phyloP scores from a whole-genome alignment of 2,113 vertebrate species.

The Myodes glareolus region DNA sequence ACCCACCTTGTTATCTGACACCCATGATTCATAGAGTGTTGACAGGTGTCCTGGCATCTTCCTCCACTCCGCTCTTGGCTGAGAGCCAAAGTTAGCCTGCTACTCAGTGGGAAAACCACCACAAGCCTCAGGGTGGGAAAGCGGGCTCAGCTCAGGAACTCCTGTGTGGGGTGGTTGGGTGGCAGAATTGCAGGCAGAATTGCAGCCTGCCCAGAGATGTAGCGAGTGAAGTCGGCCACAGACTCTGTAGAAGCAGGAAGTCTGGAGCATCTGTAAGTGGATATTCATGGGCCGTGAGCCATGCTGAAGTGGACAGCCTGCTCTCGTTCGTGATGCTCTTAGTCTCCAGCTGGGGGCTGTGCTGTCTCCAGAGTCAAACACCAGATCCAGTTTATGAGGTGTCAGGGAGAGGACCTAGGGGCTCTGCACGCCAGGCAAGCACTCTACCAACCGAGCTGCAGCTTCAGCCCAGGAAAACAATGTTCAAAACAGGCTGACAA shows the following conservation, averaged over 20 bases:
- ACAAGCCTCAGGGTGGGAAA: background rate
- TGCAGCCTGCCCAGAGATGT: background rate
- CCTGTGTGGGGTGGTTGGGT: accelerated
- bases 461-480: background rate
- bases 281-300: background rate
- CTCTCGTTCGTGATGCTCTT: no score
- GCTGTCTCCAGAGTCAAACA: background rate
- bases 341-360: background rate
- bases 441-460: background rate
- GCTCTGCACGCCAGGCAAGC: background rate
- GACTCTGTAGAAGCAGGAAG: background rate
- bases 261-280: background rate
- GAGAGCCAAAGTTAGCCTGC: background rate
- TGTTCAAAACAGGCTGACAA: no score
- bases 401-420: background rate
- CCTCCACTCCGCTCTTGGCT: background rate
- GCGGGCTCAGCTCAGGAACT: background rate
- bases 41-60: background rate
- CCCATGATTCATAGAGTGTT: background rate
- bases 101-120: background rate
- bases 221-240: accelerated
- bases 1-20: slow-evolving; percentile 11
- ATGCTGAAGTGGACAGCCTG: background rate
- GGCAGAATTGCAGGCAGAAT: background rate
- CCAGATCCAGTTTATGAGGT: background rate